A percentile compares a stretch with the other conserved stretches of the same genome.
These are phyloP conservation scores for Oscheius sp. DNA, from an alignment of 2,888 invertebrate species.

Conservation along the genomic window DNA sequence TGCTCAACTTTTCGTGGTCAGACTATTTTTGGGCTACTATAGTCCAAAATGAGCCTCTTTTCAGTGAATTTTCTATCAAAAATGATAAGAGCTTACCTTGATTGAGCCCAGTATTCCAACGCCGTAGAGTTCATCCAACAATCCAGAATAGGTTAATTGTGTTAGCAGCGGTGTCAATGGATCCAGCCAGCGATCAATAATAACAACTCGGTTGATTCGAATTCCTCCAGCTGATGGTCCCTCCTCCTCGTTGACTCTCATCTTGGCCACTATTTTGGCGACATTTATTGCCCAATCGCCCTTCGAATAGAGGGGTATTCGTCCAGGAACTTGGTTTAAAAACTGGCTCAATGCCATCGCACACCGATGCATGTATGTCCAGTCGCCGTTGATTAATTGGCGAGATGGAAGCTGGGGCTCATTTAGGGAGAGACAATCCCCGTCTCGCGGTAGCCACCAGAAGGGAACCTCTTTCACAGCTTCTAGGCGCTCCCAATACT, in stretches of 20 bases:
- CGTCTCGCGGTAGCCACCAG: slow-evolving; percentile 54
- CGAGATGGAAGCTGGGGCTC: slow-evolving; percentile 48
- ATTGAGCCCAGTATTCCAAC: slow-evolving; percentile 51
- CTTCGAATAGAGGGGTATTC: slow-evolving; percentile 31
- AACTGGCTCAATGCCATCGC: slow-evolving; percentile 44
- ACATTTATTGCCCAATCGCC: slow-evolving; percentile 57
- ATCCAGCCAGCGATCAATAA: slow-evolving; percentile 90
- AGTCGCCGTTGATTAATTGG: slow-evolving; percentile 50
- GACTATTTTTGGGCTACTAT: too few relatives aligned
- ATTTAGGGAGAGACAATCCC: slow-evolving; percentile 49
- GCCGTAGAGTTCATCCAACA: slow-evolving; percentile 79
- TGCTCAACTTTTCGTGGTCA: not conserved
- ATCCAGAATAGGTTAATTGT: slow-evolving; percentile 94
- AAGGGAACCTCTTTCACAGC: slow-evolving; percentile 50
- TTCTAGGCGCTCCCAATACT: slow-evolving; percentile 52
- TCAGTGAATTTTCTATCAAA: too few relatives aligned
- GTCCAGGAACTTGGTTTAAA: slow-evolving; percentile 6
- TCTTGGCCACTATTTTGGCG: slow-evolving; percentile 46
- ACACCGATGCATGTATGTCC: slow-evolving; percentile 50
- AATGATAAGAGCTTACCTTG: too few relatives aligned
- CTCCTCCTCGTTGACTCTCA: slow-evolving; percentile 20
- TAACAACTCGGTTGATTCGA: slow-evolving; percentile 72
- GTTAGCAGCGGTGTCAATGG: slow-evolving; percentile 89
- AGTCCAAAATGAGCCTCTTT: not conserved
- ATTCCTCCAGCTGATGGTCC: slow-evolving; percentile 18